Evolutionary conservation across 2,888 invertebrate species (phyloP), one percentile per base, ranked within the genome.

Genomic region (Odontocolon sp.): DNA sequence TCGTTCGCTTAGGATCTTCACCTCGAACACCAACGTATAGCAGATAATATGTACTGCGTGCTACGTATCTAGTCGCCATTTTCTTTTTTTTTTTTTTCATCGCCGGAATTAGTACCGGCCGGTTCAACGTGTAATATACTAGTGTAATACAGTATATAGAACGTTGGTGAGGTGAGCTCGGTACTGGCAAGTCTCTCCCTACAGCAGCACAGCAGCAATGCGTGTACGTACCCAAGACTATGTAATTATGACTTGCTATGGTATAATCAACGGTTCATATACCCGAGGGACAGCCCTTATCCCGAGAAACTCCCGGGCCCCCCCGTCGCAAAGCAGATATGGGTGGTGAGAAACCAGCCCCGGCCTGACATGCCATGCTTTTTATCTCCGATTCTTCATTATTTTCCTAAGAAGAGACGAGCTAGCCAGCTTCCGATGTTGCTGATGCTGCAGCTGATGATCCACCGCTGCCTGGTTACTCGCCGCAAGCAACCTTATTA

Each of bases 261-360:
- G 77, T 77, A 77, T 77, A 77, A 77, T 77, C 77, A 77, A 77
- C 77, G 77, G 77, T 77, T 77, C 72, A 73, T 77, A 69, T 66
- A 77, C 68, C 57, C 77, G 59, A 77, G 77, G 77, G 72, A 72
- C 67, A 69, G 56, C 77, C 77, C 77, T 77, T 77, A 77, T 66
- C 68, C 77, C 68, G 31, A 64, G 73, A 72, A 73, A 73, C 52
- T 31, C 40, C 45, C 54, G 61, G 61, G 67, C 54, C 52, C 59
- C 47, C 21, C 11, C 54, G 36, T 21, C 63, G 16, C 50, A 57
- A 14, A 54, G 54, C 67, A 64, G 50, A 67, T 63, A 77, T 69
- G 57, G 69, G 59, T 69, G 68, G 68, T 64, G 77, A 73, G 64
- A 73, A 73, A 73, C 68, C 57, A 69, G 77, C 50, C 73, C 64